Evolutionary conservation across 2,797 vertebrate species (phyloP).

Genomic region (Acanthornis magna): DNA sequence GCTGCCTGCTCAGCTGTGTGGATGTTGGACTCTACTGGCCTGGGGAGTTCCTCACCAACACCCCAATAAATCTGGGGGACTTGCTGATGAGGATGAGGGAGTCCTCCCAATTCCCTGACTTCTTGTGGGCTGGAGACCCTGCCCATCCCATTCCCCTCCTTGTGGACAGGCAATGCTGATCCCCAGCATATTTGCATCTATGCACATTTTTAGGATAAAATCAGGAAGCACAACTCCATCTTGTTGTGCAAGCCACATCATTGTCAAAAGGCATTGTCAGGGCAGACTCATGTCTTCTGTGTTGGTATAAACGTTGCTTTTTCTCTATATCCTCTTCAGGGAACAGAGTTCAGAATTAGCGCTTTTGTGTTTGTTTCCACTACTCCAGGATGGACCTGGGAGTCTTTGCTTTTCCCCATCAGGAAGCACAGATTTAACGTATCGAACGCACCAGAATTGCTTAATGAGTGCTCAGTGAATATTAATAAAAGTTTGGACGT

Average conservation of each 20-base stretch:
- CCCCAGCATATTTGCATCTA: neutral
- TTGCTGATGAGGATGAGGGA: neutral
- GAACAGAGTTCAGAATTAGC: neutral
- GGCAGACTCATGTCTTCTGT: neutral
- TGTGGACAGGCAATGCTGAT: rapidly evolving
- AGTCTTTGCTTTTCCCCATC: slow-evolving; percentile 61
- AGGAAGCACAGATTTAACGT: slow-evolving; percentile 66
- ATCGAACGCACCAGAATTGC: slow-evolving; percentile 62
- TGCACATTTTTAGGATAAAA: neutral
- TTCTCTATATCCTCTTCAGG: neutral
- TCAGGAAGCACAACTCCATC: neutral
- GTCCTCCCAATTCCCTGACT: neutral
- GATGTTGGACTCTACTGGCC: rapidly evolving
- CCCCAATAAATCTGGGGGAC: too few species aligned
- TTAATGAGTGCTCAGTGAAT: slow-evolving; percentile 66
- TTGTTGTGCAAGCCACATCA: neutral
- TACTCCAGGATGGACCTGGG: neutral
- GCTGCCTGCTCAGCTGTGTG: neutral
- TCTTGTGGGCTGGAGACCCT: neutral
- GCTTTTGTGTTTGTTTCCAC: slow-evolving; percentile 43
- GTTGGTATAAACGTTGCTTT: neutral
- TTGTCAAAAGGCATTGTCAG: neutral
- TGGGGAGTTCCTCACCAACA: neutral
- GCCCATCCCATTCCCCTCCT: neutral
- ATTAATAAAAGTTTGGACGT: slow-evolving; percentile 73